phyloP scores from a whole-genome alignment of 2,113 vertebrate genomes.

The Odontesthes bonariensis region DNA sequence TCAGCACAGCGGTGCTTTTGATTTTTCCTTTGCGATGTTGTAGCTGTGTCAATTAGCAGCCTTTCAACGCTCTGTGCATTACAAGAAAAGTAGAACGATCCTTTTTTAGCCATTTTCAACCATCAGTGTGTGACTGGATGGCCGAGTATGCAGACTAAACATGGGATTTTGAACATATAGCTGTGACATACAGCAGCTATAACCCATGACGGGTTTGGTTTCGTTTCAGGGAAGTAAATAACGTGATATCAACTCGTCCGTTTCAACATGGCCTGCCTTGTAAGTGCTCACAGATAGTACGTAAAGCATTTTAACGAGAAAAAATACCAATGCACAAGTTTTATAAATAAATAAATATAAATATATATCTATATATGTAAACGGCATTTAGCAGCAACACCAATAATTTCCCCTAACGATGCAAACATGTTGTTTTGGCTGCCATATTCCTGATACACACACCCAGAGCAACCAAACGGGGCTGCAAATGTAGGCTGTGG shows the following conservation, averaged over 20 bases:
- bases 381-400: not conserved
- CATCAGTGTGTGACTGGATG: not conserved
- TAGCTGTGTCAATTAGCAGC: not conserved
- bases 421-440: constrained; percentile 5
- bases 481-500: constrained; percentile 41
- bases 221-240: constrained; percentile 29
- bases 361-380: not conserved
- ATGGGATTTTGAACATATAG: constrained; percentile 29
- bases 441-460: constrained; percentile 46
- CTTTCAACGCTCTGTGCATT: not conserved
- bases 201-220: constrained; percentile 26
- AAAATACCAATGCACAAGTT: not conserved
- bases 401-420: not conserved
- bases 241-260: not conserved
- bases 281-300: not conserved
- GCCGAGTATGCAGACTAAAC: constrained; percentile 11
- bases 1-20: constrained; percentile 14
- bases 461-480: constrained; percentile 36
- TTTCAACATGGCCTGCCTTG: not conserved
- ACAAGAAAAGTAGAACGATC: not conserved
- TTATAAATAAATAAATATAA: constrained; percentile 3
- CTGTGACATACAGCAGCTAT: not conserved
- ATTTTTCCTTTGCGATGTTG: not conserved
- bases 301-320: constrained; percentile 11
- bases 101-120: not conserved